These are phyloP conservation scores for Macroramphosus scolopax DNA, from an alignment of 2,797 vertebrate species.

Conservation along the genomic window DNA sequence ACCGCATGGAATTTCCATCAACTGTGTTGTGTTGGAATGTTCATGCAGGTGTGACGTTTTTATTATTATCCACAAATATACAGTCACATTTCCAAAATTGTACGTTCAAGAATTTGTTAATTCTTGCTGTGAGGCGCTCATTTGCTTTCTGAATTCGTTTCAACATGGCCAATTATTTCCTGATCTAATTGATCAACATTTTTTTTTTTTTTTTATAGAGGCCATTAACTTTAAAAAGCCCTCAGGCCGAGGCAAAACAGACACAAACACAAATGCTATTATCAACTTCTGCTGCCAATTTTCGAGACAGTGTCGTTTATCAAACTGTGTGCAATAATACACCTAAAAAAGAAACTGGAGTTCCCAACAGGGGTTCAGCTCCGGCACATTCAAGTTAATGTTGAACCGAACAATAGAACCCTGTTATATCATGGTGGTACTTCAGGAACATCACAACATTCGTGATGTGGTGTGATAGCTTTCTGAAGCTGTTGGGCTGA, in stretches of 20 bases:
- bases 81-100: background rate
- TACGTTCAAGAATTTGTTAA: conserved; percentile 35
- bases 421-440: conserved; percentile 1
- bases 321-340: conserved; percentile 48
- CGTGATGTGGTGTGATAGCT: too few relatives aligned
- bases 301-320: conserved; percentile 60
- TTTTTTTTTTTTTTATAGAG: conserved; percentile 59
- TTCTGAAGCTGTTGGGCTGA: too few relatives aligned
- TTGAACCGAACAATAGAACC: conserved; percentile 18
- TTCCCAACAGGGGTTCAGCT: too few relatives aligned
- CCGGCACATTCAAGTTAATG: too few relatives aligned
- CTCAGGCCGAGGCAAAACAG: conserved; percentile 52
- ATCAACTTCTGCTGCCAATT: conserved; percentile 70
- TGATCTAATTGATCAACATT: conserved; percentile 70
- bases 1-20: background rate
- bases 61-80: conserved; percentile 9
- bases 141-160: conserved; percentile 65
- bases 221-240: conserved; percentile 73
- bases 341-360: conserved; percentile 25
- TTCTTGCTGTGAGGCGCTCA: conserved; percentile 47
- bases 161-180: conserved; percentile 67
- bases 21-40: too few relatives aligned
- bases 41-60: too few relatives aligned
- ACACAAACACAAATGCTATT: conserved; percentile 52
- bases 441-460: too few relatives aligned